Conservation (phyloP, 2,113 vertebrate genomes). For the Mungos mungo region DNA sequence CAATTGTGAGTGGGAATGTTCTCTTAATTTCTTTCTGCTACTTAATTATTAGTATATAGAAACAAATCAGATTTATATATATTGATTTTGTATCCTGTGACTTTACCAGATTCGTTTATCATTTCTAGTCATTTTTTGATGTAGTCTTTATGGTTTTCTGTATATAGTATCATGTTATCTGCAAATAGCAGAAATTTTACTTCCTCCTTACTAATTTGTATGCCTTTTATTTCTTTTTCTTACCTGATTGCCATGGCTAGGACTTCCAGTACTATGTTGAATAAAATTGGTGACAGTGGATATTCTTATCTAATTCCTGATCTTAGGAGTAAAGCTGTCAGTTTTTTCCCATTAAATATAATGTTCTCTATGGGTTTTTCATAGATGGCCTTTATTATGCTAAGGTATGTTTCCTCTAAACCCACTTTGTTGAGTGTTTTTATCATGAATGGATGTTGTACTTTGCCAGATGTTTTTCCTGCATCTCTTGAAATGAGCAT, state of each 20-base stretch:
- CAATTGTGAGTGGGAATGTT: neutral
- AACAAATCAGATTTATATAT: neutral
- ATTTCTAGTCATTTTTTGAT: neutral
- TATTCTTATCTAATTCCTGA: neutral
- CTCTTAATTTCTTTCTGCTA: neutral
- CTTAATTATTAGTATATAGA: neutral
- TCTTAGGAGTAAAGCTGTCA: neutral
- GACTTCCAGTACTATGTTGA: neutral
- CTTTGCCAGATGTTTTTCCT: neutral
- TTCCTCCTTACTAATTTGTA: neutral
- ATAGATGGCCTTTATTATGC: neutral
- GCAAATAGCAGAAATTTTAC: neutral
- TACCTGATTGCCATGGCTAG: neutral
- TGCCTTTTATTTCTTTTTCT: neutral
- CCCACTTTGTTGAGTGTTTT: neutral
- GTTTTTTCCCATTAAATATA: neutral
- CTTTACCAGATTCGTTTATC: neutral
- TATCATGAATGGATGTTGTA: neutral
- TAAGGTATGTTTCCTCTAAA: neutral
- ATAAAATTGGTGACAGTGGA: neutral
- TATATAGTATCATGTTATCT: neutral
- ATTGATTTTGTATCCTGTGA: neutral
- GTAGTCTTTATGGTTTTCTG: neutral
- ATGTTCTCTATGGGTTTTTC: neutral
- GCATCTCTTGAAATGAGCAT: neutral